Base-by-base conservation (phyloP, 2,888 invertebrate genomes). In the Dendrolimus pini region DNA sequence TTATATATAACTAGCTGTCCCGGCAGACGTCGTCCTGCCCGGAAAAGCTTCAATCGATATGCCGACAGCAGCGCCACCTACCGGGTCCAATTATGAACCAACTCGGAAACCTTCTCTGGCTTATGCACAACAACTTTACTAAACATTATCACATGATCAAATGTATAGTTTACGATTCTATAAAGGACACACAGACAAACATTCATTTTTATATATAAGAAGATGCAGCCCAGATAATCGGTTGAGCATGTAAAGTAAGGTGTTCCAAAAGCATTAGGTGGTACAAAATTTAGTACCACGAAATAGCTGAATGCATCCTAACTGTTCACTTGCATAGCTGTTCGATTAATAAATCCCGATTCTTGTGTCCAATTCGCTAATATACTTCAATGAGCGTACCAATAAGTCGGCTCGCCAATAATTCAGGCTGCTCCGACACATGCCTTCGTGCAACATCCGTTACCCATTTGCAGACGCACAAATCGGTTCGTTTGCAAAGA, bases 401-500 rank as follows among this genome's bases (percentile, higher is more conserved):
- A 79, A 80, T 81, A 78, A 83, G 78, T 77, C 76, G 70, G 65
- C 67, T 69, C 68, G 70, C 76, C 82, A 80, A 87, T 86, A 86
- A 86, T 80, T 86, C 82, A 84, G 80, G 63, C 71, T 59, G 63
- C 60, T 69, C 72, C 74, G 80, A 78, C 83, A 81, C 85, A 80
- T 80, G 81, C 80, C 82, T 79, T 72, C 74, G 71, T 75, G 79
- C 75, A 78, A 82, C 88, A 87, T 89, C 81, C 83, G 86, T 88
- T 87, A 87, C 81, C 80, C 82, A 80, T 83, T 81, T 80, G 80
- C 79, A 79, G 78, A 88, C 89, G 87, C 89, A 85, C 88, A 84
- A 83, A 86, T 88, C 89, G 88, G 82, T 87, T 84, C 86, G 83
- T 89, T 90, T 89, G 85, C 81, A 74, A 86, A 90, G 89, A 90